Evolutionary conservation across 2,888 invertebrate genomes (phyloP), one percentile per base, ranked within the genome.

Genomic region (Xylocampa areola): DNA sequence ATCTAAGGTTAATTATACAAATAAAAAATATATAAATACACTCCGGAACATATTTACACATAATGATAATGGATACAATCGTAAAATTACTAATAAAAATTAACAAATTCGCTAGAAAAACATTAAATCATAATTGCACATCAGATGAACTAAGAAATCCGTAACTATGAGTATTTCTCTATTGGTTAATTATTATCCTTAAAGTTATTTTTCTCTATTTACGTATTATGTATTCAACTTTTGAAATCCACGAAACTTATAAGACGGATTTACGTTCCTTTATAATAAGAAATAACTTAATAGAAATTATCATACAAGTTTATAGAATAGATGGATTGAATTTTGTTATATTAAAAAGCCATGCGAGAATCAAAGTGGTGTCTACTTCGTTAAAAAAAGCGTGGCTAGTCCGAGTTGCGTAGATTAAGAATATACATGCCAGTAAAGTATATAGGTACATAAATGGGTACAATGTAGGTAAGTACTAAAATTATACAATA

Each of bases 401-500:
- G 80, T 86, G 86, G 87, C 89, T 92, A 91, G 86, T 80, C 73
- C 86, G 83, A 79, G 74, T 85, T 73, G 88, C 89, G 75, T 87
- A 87, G 84, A 87, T 85, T 90, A 86, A 86, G 84, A 71, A 87
- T 88, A 88, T 80, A 88, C 82, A 89, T 84, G 83, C 81, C 90
- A 88, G 89, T 91, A 90, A 91, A 91, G 83, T 90, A 91, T 90
- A 88, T 88, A 85, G 83, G 81, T 90, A 89, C 88, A 84, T 88
- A 92, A 90, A 82, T 87, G 91, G 92, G 88, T 92, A 92, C 76
- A 91, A 88, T 91, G 90, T 91, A 85, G 86, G 87, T 90, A 87
- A 82, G 80, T 84, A 91, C 91, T 92, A 92, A 91, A 92, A 93
- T 91, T 91, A 93, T 92, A 92, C 66, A 89, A 88, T 91, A 89